These are phyloP conservation scores for Amphipyra tragopoginis DNA, from an alignment of 2,888 invertebrate species.

Conservation along the genomic window DNA sequence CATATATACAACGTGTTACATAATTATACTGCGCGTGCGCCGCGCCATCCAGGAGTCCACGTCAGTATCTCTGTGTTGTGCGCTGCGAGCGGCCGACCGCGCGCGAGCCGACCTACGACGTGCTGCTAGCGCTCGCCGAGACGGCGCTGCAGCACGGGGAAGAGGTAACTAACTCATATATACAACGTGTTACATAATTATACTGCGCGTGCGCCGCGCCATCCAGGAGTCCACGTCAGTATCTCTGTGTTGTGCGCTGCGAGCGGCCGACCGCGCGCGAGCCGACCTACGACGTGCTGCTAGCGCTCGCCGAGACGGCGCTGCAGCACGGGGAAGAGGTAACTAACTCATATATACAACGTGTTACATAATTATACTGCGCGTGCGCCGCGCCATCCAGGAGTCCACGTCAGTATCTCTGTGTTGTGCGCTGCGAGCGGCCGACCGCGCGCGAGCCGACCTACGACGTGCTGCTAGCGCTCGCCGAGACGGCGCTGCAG, in stretches of 20 bases:
- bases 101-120: constrained; percentile 96
- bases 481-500: constrained; percentile 93
- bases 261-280: constrained; percentile 95
- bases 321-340: constrained; percentile 82
- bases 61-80: constrained; percentile 93
- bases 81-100: constrained; percentile 94
- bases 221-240: constrained; percentile 96
- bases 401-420: constrained; percentile 96
- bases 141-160: constrained; percentile 89
- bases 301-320: constrained; percentile 94
- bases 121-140: constrained; percentile 95
- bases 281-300: constrained; percentile 95
- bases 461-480: constrained; percentile 95
- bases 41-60: constrained; percentile 97
- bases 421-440: constrained; percentile 93
- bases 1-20: too few relatives aligned
- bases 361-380: constrained; percentile 91
- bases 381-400: constrained; percentile 96
- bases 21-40: constrained; percentile 93
- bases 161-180: too few relatives aligned
- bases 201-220: constrained; percentile 94
- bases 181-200: too few relatives aligned
- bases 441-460: constrained; percentile 95
- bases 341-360: too few relatives aligned
- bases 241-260: constrained; percentile 93